Percentiles rank a stretch among this genome's conserved stretches.
These are phyloP conservation scores for Myotis planiceps DNA, from an alignment of 2,797 vertebrate genomes.

Conservation along the genomic window DNA sequence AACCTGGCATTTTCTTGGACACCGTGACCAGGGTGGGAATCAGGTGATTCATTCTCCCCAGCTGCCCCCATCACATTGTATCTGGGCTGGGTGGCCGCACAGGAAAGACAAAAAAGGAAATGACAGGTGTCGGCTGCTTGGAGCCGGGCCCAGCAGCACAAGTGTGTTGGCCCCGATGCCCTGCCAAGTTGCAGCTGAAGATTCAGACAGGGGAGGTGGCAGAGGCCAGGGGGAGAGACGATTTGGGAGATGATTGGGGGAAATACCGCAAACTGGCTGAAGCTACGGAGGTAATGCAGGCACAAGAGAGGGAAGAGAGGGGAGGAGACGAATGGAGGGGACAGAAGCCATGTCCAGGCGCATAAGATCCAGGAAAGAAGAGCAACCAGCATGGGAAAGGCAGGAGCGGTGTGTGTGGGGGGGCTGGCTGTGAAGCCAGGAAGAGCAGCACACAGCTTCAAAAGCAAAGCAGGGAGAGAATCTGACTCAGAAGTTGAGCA, in stretches of 20 bases:
- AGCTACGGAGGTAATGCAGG: neutral
- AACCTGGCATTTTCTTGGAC: slow-evolving; percentile 26
- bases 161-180: neutral
- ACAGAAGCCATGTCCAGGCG: neutral
- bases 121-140: neutral
- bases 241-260: neutral
- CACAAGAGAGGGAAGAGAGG: neutral
- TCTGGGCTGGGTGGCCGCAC: neutral
- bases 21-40: neutral
- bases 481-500: neutral
- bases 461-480: neutral
- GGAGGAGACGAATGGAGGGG: neutral
- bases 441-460: neutral
- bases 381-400: neutral
- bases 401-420: too few relatives aligned
- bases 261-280: neutral
- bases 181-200: neutral
- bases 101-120: slow-evolving; percentile 16
- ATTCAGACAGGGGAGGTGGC: neutral
- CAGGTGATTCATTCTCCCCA: neutral
- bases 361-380: neutral
- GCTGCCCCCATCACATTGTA: neutral
- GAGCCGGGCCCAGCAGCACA: neutral
- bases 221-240: neutral
- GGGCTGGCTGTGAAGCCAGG: neutral